Percentiles rank a stretch among this genome's conserved stretches.
These are phyloP conservation scores for Rousettus madagascariensis DNA, from an alignment of 2,797 vertebrate genomes.

Conservation along the genomic window DNA sequence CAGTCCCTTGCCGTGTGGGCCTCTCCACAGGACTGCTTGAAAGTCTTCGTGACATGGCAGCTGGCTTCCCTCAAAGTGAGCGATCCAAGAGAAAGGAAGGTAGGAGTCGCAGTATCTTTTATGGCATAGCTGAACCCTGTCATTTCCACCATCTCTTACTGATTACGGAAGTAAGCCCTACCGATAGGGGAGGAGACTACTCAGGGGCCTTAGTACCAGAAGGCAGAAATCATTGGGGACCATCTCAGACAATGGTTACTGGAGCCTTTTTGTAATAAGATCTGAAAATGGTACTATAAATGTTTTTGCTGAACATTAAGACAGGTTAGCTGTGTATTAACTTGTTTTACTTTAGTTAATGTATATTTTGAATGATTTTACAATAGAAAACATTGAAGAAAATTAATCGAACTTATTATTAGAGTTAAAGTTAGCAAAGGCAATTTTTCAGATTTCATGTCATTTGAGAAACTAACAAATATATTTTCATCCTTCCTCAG, in stretches of 20 bases:
- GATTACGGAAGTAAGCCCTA: background rate
- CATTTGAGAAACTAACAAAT: background rate
- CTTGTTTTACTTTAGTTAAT: background rate
- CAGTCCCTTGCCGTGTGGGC: background rate
- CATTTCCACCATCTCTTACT: background rate
- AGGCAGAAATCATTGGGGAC: background rate
- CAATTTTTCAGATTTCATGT: constrained; percentile 1
- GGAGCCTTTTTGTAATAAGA: constrained; percentile 15
- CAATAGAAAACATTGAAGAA: background rate
- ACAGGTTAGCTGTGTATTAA: background rate
- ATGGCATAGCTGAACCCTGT: background rate
- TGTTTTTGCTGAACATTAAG: background rate
- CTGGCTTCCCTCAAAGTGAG: background rate
- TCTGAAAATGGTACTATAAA: background rate
- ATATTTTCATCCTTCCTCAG: background rate
- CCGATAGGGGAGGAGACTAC: background rate
- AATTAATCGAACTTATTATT: background rate
- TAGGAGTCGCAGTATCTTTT: background rate
- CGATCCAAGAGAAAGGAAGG: background rate
- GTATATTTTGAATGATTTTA: background rate
- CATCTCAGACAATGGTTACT: background rate
- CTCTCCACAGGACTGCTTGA: background rate
- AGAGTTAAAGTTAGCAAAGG: background rate
- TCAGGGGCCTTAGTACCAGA: background rate
- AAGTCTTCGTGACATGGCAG: background rate